Base-by-base conservation (phyloP, 2,888 invertebrate species). In the Euplexia lucipara region DNA sequence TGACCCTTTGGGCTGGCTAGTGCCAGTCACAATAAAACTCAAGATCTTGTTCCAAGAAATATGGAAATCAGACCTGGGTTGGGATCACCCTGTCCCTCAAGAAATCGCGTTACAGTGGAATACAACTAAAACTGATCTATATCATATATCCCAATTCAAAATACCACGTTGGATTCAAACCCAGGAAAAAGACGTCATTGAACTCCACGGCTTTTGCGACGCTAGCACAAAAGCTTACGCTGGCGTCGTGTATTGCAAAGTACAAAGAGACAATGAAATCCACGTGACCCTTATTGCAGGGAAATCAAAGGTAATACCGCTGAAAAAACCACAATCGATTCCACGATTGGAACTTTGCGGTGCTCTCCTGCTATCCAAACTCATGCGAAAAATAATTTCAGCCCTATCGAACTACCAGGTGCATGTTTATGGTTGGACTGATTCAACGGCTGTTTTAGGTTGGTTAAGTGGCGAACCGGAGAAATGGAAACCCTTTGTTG, bases 401-500 rank as follows among this genome's bases (percentile, higher is more conserved):
- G 44, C 26, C 26, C 26, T 26, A 26, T 26, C 26, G 2, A 5
- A 26, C 5, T 5, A 3, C 26, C 2, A 26, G 5, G 5, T 26
- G 3, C 26, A 26, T 3, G 26, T 5, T 3, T 26, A 26, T 26
- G 26, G 26, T 5, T 26, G 26, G 26, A 10, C 45, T 1, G 51
- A 60, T n/a, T 52, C 45, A 1, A 52, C 30, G 51, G 60, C 60
- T 14, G 52, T 44, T 1, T 30, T 60, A 37, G 60, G 58, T 14
- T 48, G 48, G 58, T 7, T 58, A 39, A 58, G 32, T 20, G 58
- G 58, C 0, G 58, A 58, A 41, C 58, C 47, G 2, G 61, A 61
- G 1, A 63, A 42, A 35, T 47, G 44, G 49, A 51, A 49, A 49
- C 52, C 49, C 2, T 61, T 61, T 47, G 60, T 52, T 37, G 60